Evolutionary conservation across 2,888 invertebrate species (phyloP).

Genomic region (Callyntrura sp.): DNA sequence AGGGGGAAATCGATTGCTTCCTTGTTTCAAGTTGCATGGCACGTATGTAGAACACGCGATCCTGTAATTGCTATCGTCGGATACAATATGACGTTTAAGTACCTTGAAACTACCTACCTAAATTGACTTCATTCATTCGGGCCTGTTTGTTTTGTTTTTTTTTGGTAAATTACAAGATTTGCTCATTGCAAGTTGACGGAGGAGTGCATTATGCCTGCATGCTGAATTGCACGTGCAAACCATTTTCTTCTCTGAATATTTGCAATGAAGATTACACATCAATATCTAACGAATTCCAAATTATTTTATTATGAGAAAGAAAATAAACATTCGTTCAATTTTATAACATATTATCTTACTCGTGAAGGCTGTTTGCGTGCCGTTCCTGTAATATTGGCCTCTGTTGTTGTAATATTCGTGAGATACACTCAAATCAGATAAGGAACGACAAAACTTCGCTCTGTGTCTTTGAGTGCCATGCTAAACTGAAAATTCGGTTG

Average conservation of each 20-base stretch:
- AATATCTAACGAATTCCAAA: not conserved
- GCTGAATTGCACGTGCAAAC: slow-evolving; percentile 45
- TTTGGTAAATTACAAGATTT: not conserved
- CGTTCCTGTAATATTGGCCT: slow-evolving; percentile 5
- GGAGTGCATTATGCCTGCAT: slow-evolving; percentile 26
- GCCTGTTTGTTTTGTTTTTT: not conserved
- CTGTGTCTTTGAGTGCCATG: not conserved
- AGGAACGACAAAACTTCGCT: not conserved
- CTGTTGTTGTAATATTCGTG: not conserved
- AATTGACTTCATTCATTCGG: not conserved
- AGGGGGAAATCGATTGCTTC: slow-evolving; percentile 45
- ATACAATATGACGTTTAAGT: not conserved
- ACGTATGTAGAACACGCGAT: slow-evolving; percentile 38
- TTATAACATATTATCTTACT: slow-evolving; percentile 6
- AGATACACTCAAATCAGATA: not conserved
- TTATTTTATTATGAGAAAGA: slow-evolving; percentile 3
- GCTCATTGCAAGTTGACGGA: not conserved
- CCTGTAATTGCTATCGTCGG: slow-evolving; percentile 21
- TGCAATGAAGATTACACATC: slow-evolving; percentile 18
- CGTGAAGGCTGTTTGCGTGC: slow-evolving; percentile 10
- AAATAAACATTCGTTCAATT: not conserved
- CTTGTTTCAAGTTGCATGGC: slow-evolving; percentile 14
- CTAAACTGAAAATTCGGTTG: slow-evolving; percentile 21
- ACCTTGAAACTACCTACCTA: slow-evolving; percentile 1
- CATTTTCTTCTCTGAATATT: slow-evolving; percentile 18